Evolutionary conservation across 2,797 vertebrate species (phyloP).

Genomic region (Cyclura pinguis): DNA sequence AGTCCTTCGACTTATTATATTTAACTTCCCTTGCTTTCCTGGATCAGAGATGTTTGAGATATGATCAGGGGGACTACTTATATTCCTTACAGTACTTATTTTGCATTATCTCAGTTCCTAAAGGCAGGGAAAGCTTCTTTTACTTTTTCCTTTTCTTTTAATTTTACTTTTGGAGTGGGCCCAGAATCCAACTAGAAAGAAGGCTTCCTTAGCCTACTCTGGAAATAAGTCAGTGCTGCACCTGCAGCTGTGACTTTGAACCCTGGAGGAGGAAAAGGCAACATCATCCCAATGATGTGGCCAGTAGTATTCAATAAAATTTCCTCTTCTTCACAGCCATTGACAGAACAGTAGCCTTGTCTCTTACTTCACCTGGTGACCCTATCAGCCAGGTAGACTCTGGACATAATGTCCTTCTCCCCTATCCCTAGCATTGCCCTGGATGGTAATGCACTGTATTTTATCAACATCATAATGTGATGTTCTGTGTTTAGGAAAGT

Average conservation of each 20-base stretch:
- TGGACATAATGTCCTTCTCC: background rate
- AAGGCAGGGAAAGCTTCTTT: background rate
- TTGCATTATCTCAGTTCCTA: background rate
- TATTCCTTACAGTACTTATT: background rate
- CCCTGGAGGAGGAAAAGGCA: background rate
- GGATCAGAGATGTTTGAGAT: background rate
- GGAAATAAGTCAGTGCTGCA: background rate
- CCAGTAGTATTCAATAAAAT: too few species aligned
- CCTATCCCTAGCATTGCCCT: background rate
- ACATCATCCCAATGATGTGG: too few species aligned
- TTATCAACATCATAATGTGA: background rate
- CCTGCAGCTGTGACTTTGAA: background rate
- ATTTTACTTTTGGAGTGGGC: background rate
- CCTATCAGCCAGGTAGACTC: too few species aligned
- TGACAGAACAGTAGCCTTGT: too few species aligned
- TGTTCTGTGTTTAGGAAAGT: too few species aligned
- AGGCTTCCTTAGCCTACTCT: background rate
- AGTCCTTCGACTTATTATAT: too few species aligned
- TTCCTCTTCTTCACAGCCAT: too few species aligned
- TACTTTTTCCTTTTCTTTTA: background rate
- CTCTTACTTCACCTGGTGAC: too few species aligned
- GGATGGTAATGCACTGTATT: background rate
- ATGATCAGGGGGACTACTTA: too few species aligned
- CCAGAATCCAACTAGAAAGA: background rate
- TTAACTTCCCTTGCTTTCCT: too few species aligned